phyloP scores from a whole-genome alignment of 2,888 invertebrate species.

The Dione vanillae region DNA sequence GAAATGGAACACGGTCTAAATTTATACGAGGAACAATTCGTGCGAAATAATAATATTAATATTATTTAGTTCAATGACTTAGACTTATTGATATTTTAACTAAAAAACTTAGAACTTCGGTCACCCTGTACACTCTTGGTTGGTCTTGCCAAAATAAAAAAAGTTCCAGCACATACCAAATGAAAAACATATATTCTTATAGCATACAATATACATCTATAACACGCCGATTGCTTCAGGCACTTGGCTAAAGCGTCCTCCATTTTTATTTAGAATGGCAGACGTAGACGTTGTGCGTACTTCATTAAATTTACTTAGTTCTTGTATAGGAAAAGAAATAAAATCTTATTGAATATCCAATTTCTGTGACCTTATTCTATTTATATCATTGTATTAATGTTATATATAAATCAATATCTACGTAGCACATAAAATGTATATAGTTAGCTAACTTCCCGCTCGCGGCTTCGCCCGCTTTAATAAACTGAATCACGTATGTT shows the following conservation, averaged over 20 bases:
- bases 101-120: too few species aligned
- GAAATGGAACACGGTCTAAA: slow-evolving; percentile 2
- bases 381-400: too few species aligned
- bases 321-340: slow-evolving; percentile 2
- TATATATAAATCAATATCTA: too few species aligned
- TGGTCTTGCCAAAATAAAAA: too few species aligned
- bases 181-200: too few species aligned
- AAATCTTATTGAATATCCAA: neutral
- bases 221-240: neutral
- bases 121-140: too few species aligned
- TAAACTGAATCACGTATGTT: too few species aligned
- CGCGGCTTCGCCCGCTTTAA: too few species aligned
- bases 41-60: too few species aligned
- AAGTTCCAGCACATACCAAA: too few species aligned
- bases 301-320: slow-evolving; percentile 15
- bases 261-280: slow-evolving; percentile 13
- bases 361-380: neutral
- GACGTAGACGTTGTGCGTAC: slow-evolving; percentile 3
- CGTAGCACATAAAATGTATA: too few species aligned
- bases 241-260: neutral
- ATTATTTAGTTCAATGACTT: neutral
- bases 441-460: too few species aligned
- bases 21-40: neutral
- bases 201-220: neutral
- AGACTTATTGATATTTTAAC: neutral